Conservation (phyloP, 2,888 invertebrate genomes). For the Nephrotoma guestfalica region DNA sequence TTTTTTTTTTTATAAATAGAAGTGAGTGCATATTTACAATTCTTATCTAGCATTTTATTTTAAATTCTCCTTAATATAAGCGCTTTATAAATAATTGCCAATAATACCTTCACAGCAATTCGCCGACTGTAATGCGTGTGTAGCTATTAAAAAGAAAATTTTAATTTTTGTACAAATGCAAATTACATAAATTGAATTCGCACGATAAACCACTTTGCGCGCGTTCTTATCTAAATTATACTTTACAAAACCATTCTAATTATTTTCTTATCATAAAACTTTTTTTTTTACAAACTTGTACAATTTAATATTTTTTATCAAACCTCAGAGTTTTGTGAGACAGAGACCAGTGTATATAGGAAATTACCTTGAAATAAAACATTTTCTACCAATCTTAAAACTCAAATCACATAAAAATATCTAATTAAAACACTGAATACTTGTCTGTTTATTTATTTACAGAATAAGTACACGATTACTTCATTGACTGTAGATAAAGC, state of each 20-base stretch:
- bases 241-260: neutral
- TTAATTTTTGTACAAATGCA: neutral
- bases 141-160: neutral
- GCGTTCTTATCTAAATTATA: neutral
- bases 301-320: neutral
- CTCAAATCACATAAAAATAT: neutral
- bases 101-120: neutral
- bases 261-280: neutral
- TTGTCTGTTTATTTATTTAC: neutral
- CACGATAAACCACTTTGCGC: neutral
- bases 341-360: neutral
- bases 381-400: neutral
- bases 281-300: neutral
- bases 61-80: neutral
- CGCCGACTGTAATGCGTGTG: neutral
- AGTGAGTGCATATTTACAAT: neutral
- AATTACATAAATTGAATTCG: neutral
- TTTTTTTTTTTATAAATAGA: neutral
- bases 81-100: neutral
- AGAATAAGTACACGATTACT: neutral
- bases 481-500: neutral
- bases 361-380: neutral
- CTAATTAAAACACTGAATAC: neutral
- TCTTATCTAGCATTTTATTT: neutral
- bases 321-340: neutral